Base-by-base conservation (phyloP, 1,140 invertebrate species). In the Probaryconus sp. region DNA sequence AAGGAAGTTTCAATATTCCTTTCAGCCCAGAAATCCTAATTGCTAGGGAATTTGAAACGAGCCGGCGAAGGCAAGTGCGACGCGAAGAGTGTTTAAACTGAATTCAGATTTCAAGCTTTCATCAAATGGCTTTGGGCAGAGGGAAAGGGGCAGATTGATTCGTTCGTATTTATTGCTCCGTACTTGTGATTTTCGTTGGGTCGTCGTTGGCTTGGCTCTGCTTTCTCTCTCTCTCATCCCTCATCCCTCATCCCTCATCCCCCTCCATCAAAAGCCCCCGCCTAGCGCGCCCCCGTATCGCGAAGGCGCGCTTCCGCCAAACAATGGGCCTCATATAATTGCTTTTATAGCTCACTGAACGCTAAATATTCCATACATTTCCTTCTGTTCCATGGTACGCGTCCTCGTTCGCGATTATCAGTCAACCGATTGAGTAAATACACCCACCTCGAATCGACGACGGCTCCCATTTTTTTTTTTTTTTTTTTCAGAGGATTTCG, bases 301-400 rank as follows among this genome's bases (percentile, higher is more conserved):
- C 75, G 71, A 79, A 86, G 79, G 81, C 81, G 83, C 84, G 85
- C 81, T 81, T 83, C 81, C 79, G 81, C 80, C 83, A 87, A 87
- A 87, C 85, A 87, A 87, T 87, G 80, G 82, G 38, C 63, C 76
- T 80, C 82, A 81, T 83, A 85, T 87, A 87, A 87, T 87, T 87
- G 85, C 85, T 86, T 87, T 86, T 87, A 86, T 86, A 86, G 80
- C 80, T 86, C 84, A 84, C 72, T 84, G 84, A 86, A 85, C 83
- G 83, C 82, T 87, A 87, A 86, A 87, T 87, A 87, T 87, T 85
- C 82, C 81, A 86, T 86, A 85, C 83, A 83, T 87, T 86, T 82
- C 76, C 73, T 81, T 81, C 81, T 79, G 76, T 73, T 76, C 65
- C 48, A 64, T 48, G 60, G 60, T 47, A 47, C 45, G 26, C 51